Conservation (phyloP, 1,140 invertebrate species). For the Phymorhynchus buccinoides region DNA sequence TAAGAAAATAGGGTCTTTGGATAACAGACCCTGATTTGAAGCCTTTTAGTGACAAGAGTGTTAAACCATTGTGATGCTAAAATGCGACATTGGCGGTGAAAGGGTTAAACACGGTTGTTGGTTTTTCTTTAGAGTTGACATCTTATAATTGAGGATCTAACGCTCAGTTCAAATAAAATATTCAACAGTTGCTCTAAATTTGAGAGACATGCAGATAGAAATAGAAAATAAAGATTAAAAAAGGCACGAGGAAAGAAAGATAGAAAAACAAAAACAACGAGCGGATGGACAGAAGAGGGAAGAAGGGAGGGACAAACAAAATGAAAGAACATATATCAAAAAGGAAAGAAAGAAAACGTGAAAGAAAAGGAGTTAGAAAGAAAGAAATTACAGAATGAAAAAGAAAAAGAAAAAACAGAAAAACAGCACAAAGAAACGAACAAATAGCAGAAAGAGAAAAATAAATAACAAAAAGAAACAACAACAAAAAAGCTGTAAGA, state of each 20-base stretch:
- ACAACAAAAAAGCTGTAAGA: neutral
- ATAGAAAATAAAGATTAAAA: neutral
- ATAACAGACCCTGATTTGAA: no score
- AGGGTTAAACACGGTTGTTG: no score
- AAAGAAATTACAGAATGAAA: neutral
- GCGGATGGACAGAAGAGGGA: neutral
- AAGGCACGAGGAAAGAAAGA: neutral
- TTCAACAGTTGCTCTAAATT: no score
- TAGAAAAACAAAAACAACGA: neutral
- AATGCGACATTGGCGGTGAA: no score
- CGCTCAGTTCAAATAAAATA: no score
- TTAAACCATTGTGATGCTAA: no score
- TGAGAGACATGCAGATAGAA: neutral
- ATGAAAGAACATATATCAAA: neutral
- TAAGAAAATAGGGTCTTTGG: no score
- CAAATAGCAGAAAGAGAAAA: neutral
- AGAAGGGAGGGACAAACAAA: neutral
- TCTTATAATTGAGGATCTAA: no score
- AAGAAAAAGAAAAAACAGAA: neutral
- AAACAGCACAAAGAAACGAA: neutral
- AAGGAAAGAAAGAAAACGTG: slow-evolving; percentile 1
- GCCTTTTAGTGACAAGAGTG: no score
- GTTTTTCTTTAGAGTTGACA: no score
- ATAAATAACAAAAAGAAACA: slow-evolving; percentile 4
- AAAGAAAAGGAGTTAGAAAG: neutral